phyloP scores from a whole-genome alignment of 2,888 invertebrate genomes.

The Lagria hirta region DNA sequence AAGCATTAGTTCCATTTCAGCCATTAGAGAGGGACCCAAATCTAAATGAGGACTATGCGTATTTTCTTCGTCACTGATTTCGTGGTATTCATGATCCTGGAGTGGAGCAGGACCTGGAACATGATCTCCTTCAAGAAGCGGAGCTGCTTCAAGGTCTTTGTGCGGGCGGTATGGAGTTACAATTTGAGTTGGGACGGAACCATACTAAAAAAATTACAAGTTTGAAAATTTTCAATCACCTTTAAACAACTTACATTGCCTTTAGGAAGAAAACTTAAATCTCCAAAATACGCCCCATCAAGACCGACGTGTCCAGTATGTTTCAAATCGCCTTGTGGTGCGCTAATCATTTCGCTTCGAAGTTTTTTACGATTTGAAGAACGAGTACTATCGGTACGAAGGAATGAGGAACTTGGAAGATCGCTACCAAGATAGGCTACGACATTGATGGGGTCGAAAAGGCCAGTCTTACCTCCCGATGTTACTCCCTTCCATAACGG shows the following conservation, averaged over 20 bases:
- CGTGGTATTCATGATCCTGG: conserved; percentile 75
- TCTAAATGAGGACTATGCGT: conserved; percentile 63
- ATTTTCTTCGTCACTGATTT: conserved; percentile 78
- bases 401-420: conserved; percentile 60
- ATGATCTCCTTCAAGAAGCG: conserved; percentile 57
- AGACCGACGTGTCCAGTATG: conserved; percentile 95
- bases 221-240: not conserved
- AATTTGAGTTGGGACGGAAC: conserved; percentile 82
- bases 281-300: conserved; percentile 96
- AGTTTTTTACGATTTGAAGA: conserved; percentile 65
- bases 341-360: conserved; percentile 91
- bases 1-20: conserved; percentile 89
- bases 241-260: conserved; percentile 45
- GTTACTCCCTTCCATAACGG: conserved; percentile 90
- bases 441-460: conserved; percentile 87
- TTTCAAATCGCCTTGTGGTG: conserved; percentile 94
- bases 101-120: conserved; percentile 51
- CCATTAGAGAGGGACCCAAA: conserved; percentile 86
- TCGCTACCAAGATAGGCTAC: conserved; percentile 84
- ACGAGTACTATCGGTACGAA: conserved; percentile 64
- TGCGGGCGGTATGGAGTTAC: conserved; percentile 88
- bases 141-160: conserved; percentile 75
- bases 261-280: conserved; percentile 71
- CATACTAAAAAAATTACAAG: conserved; percentile 56
- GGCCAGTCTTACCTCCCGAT: conserved; percentile 86